Evolutionary conservation across 2,888 invertebrate genomes (phyloP), one percentile per base, ranked within the genome.

Genomic region (Nesidiocoris tenuis): DNA sequence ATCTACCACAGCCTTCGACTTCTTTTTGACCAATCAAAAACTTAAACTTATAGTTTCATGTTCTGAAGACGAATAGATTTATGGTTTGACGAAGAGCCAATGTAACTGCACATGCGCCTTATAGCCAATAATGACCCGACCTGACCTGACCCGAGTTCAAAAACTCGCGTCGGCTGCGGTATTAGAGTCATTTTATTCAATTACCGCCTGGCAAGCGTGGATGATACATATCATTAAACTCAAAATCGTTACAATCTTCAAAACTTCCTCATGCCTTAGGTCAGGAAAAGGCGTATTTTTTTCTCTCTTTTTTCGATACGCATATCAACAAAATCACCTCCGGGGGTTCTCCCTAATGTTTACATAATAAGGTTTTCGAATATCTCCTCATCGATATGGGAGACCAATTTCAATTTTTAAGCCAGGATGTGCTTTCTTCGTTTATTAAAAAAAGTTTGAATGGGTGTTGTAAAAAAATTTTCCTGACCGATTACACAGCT

Each of bases 161-260:
- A n/a, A n/a, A n/a, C n/a, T n/a, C n/a, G n/a, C n/a, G n/a, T n/a
- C 39, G 39, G 12, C 39, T 39, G 39, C 39, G 39, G 39, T 39
- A n/a, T n/a, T n/a, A 3, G 39, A 39, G 39, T 39, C 3, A 7
- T 39, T 66, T 54, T 55, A 67, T 67, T 55, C 67, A 67, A 22
- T 67, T 67, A 67, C 67, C 18, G 9, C 56, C 2, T 7, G 19
- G 5, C 67, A 65, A 39, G 65, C 65, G 65, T 39, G 67, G 54
- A 67, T 67, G 67, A 55, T 67, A 67, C 55, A 67, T 39, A 54
- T 65, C 65, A 65, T 67, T 67, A 67, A 39, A 12, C 39, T 12
- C 5, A 39, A 39, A 7, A 39, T 39, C 12, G 55, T 65, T 25
- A 65, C 39, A 2, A 65, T 39, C 18, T 25, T 39, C 25, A 24